Conservation (phyloP, 2,888 invertebrate species). For the Alviniconcha strummeri region DNA sequence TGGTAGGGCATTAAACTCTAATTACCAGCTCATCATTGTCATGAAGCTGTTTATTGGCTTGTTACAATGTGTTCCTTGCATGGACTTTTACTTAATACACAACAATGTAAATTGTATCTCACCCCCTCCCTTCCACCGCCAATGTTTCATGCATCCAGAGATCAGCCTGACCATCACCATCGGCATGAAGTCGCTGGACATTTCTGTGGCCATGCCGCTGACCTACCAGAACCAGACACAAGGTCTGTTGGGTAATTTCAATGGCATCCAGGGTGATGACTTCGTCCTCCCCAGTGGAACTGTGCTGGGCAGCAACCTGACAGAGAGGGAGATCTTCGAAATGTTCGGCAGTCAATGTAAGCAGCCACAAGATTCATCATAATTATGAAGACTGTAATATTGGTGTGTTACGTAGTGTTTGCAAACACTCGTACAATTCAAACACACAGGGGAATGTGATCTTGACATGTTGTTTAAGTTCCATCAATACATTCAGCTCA, state of each 20-base stretch:
- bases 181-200: conserved; percentile 15
- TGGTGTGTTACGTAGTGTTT: too few species aligned
- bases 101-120: too few species aligned
- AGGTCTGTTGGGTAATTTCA: conserved; percentile 38
- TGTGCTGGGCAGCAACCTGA: background rate
- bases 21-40: background rate
- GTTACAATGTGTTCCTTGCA: too few species aligned
- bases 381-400: too few species aligned
- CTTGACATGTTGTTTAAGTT: too few species aligned
- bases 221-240: background rate
- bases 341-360: conserved; percentile 28
- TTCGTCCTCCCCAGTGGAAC: conserved; percentile 29
- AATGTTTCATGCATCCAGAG: conserved; percentile 8
- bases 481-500: too few species aligned
- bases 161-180: conserved; percentile 15
- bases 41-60: background rate
- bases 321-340: conserved; percentile 29
- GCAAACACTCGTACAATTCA: too few species aligned
- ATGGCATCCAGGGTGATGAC: conserved; percentile 33
- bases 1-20: background rate
- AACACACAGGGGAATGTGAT: too few species aligned
- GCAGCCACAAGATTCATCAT: background rate
- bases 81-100: too few species aligned
- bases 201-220: conserved; percentile 17
- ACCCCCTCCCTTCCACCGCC: background rate